Base-by-base conservation (phyloP, 2,113 vertebrate genomes). In the Uria aalge region DNA sequence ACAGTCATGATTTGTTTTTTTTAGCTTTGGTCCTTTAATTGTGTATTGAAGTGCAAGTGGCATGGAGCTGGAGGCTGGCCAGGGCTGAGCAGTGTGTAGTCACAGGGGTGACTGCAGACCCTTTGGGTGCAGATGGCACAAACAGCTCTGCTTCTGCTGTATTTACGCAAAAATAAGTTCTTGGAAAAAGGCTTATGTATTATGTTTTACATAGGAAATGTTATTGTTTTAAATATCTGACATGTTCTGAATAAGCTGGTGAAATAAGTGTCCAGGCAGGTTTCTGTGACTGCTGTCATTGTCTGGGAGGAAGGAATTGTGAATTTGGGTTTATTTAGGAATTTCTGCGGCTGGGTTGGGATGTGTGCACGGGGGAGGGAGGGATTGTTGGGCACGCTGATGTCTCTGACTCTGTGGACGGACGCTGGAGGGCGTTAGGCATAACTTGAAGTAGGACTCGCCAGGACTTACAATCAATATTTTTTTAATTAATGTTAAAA, bases 261-360 rank as follows among this genome's bases (percentile, higher is more conserved):
- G 82, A 30, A 72, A 12, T 24, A 12, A n/a, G 47, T 6, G 48
- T 30, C 52, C 24, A 5, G 22, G 16, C 63, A 5, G 74, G 6
- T 21, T 48, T 23, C 66, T 24, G 57, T 4, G 30, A 2, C 14
- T 20, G 41, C 6, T 55, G 34, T 16, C 47, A 1, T 15, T 21
- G 60, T 2, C 38, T 22, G 77, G 23, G 15, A 19, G 22, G 69
- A 32, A 11, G 30, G 29, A 50, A 43, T 29, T 11, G 57, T 6
- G 2, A 12, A 2, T 9, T 23, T 1, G 38, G 22, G 15, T 62
- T 30, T 23, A 10, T 8, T 47, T 11, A 1, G 2, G 29, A 7
- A 3, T 43, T 36, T 15, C 38, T 27, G 18, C 5, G 56, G 11
- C 21, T 18, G 55, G 45, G 20, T 13, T 2, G 71, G 22, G 17